Conservation (phyloP, 2,888 invertebrate species). For the Macrosiphum euphorbiae region DNA sequence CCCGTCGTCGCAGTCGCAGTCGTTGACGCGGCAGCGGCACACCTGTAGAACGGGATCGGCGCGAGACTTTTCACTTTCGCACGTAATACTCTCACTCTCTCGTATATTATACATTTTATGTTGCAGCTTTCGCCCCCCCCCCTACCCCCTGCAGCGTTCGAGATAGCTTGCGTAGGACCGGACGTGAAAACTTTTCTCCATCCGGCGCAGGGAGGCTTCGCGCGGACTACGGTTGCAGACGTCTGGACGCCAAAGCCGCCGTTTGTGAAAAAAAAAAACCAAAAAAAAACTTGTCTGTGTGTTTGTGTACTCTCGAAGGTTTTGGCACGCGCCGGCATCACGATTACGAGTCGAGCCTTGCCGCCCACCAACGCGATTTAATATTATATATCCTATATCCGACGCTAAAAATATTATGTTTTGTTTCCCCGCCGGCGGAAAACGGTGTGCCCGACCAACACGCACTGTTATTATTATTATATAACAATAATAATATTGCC, state of each 20-base stretch:
- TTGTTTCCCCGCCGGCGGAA: background rate
- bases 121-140: background rate
- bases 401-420: background rate
- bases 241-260: conserved; percentile 1
- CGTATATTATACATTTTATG: background rate
- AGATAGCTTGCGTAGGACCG: background rate
- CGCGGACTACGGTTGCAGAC: background rate
- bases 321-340: conserved; percentile 12
- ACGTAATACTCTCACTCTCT: background rate
- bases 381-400: background rate
- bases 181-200: background rate
- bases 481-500: too few species aligned
- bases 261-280: background rate
- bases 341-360: background rate
- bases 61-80: background rate
- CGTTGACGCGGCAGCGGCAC: conserved; percentile 5
- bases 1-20: background rate
- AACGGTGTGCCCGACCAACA: background rate
- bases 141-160: background rate
- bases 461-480: background rate
- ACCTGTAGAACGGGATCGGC: conserved; percentile 17
- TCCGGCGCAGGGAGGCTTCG: background rate
- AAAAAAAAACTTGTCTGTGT: background rate
- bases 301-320: background rate
- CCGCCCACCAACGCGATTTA: background rate